Base-by-base conservation (phyloP, 1,140 invertebrate genomes). In the Antheraea mylitta region DNA sequence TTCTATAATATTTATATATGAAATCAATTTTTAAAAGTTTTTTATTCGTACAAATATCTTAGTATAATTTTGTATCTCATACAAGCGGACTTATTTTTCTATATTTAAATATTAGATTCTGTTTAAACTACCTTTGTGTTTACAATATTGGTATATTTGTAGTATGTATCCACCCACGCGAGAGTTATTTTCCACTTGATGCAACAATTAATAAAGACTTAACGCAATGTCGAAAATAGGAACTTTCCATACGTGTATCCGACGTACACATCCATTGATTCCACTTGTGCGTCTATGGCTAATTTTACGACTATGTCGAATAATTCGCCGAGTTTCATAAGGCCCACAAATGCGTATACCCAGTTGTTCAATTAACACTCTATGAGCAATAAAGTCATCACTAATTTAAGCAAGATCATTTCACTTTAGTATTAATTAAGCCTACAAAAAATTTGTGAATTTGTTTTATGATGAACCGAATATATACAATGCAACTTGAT, bases 121-220 rank as follows among this genome's bases (percentile, higher is more conserved):
- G 4, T 30, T 30, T 30, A 30, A 30, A 1, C 22, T 30, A 30
- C 4, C 22, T 4, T 30, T 30, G 22, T 30, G 22, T 30, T 30
- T 30, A 30, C 22, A 30, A 4, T 30, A 30, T 30, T 30, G 22
- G 22, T 4, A 30, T 4, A 30, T 30, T 30, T 30, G 4, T 30
- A 30, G 22, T 30, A 30, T 30, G 22, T 30, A 30, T 3, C 38
- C 38, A 42, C 38, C 38, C 38, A 42, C 38, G 7, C 38, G 4
- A 2, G 9, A 53, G 45, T 53, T 16, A n/a, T 13, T 53, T 53
- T 53, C 45, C 45, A 13, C 6, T 53, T 13, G 45, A 53, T 53
- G 10, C 45, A 53, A 53, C 45, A 53, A 53, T 53, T 53, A 53
- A 53, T 53, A 53, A 53, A 53, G 45, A 53, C 45, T 53, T 53